Base-by-base conservation (phyloP, 2,113 vertebrate genomes). In the Labrus mixtus region DNA sequence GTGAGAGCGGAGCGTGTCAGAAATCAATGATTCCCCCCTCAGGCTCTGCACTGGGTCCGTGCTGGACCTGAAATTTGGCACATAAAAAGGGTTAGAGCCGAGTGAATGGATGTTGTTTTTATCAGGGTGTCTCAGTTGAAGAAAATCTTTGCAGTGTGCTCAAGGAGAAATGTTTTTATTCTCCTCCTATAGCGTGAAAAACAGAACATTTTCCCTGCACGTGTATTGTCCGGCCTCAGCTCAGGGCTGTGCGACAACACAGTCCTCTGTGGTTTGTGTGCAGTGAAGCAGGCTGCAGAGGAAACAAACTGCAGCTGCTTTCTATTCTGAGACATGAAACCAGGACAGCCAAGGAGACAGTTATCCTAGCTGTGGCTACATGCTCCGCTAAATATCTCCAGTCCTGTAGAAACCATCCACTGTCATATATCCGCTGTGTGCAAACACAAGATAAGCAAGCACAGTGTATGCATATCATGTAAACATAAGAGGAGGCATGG, bases 241-340 rank as follows among this genome's bases (percentile, higher is more conserved):
- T 53, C 12, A 4, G 70, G 70, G 43, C 50, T n/a, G 43, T 55
- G 81, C 25, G 73, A 69, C 62, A 50, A 29, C 54, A 46, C 20
- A 0, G 12, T 86, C 71, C 63, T 71, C 63, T 65, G 67, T 53
- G 16, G 71, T 69, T 69, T 46, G 53, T 20, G 55, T 48, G 22
- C 69, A 65, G 29, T 12, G 23, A 33, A 58, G 71, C 72, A 61
- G 78, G 64, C 68, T 76, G 81, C 68, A 0, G 73, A 73, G 75
- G 68, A 23, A 79, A 67, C 73, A 64, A 65, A 77, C 79, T 83
- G 73, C 76, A 69, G 75, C 67, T 46, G 57, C 68, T 74, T 83
- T 88, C 82, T 88, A 84, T 90, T 90, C 73, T 82, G 54, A 87
- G 90, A 73, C 62, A 60, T 29, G 55, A 83, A 90, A 85, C 76